A percentile compares a stretch with the other conserved stretches of the same genome.
Evolutionary conservation across 1,140 invertebrate species (phyloP).

Genomic region (Scaptomyza hsui): DNA sequence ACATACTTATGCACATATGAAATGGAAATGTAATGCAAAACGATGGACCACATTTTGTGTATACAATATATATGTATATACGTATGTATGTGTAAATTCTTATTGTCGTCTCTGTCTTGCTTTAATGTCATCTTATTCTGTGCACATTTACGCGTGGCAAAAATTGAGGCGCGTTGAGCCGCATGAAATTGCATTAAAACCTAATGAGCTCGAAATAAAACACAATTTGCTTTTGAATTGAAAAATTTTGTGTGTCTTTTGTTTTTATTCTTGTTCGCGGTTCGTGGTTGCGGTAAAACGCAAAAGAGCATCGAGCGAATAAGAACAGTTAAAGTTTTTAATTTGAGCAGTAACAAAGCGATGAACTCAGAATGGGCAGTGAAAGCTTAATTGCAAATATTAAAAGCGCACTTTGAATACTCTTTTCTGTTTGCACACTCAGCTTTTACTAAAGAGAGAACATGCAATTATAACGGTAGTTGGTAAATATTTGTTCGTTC

Average conservation of each 20-base stretch:
- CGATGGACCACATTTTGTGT: background rate
- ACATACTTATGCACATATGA: constrained; percentile 35
- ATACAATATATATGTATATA: background rate
- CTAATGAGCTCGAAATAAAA: constrained; percentile 81
- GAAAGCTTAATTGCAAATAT: background rate
- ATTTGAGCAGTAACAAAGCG: constrained; percentile 34
- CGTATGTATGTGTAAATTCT: background rate
- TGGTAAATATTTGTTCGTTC: background rate
- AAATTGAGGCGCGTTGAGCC: constrained; percentile 74
- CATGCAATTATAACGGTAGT: constrained; percentile 1
- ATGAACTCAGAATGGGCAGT: constrained; percentile 21
- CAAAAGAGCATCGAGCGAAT: constrained; percentile 19
- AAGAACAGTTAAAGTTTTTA: constrained; percentile 64
- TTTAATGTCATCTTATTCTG: constrained; percentile 8
- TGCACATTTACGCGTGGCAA: constrained; percentile 63
- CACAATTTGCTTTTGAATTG: constrained; percentile 76
- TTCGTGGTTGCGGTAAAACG: constrained; percentile 19
- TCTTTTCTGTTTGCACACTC: background rate
- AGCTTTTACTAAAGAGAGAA: background rate
- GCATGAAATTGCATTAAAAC: constrained; percentile 81
- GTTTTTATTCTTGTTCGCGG: constrained; percentile 29
- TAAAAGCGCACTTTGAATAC: background rate
- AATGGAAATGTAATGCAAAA: constrained; percentile 67
- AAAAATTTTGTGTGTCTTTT: constrained; percentile 42
- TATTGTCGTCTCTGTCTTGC: background rate